phyloP scores from a whole-genome alignment of 2,113 vertebrate genomes.

The Syrrhaptes paradoxus region DNA sequence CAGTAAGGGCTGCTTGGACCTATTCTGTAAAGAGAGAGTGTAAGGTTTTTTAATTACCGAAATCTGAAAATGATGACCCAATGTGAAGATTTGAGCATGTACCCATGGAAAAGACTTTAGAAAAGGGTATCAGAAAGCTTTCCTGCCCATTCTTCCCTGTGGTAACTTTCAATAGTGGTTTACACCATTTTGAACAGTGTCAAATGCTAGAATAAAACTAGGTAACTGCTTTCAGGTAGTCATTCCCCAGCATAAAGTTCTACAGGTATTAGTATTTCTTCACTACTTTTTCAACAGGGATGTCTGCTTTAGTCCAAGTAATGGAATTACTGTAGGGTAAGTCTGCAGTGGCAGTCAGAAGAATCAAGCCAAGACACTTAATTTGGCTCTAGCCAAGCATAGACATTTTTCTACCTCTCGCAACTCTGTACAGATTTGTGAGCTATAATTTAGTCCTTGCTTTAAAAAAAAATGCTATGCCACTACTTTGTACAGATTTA shows the following conservation, averaged over 20 bases:
- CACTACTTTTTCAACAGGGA: neutral
- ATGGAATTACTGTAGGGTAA: neutral
- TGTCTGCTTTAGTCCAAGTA: neutral
- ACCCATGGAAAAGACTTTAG: neutral
- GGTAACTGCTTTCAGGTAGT: neutral
- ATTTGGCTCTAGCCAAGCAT: neutral
- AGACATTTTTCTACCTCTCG: neutral
- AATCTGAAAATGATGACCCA: neutral
- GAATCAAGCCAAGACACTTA: neutral
- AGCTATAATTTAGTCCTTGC: neutral
- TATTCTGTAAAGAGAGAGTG: neutral
- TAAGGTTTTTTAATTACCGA: neutral
- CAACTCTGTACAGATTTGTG: neutral
- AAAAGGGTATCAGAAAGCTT: neutral
- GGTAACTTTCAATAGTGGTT: neutral
- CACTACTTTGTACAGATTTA: constrained; percentile 19
- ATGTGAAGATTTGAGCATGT: neutral
- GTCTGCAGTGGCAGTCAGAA: neutral
- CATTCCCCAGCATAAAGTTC: neutral
- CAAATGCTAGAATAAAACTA: neutral
- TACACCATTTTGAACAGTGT: neutral
- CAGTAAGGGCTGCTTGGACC: neutral
- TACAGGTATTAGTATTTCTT: neutral
- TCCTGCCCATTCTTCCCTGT: neutral
- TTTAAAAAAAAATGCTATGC: neutral